These are phyloP conservation scores for Gymnothorax javanicus DNA, from an alignment of 2,797 vertebrate genomes.

Conservation along the genomic window DNA sequence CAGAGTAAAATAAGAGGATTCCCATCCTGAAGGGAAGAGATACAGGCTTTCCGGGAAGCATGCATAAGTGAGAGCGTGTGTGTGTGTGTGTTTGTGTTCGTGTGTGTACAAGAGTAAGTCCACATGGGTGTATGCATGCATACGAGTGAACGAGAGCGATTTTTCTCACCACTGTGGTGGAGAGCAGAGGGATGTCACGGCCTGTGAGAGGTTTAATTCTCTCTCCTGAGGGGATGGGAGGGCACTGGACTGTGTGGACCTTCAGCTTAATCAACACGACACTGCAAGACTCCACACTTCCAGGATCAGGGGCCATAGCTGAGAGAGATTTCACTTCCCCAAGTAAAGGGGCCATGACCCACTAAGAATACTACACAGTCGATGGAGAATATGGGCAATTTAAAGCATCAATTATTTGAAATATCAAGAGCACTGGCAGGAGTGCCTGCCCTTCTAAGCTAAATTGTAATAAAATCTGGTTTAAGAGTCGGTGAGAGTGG, in stretches of 20 bases:
- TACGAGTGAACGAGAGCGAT: not conserved
- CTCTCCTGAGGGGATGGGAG: constrained; percentile 1
- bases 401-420: not conserved
- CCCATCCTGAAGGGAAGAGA: constrained; percentile 41
- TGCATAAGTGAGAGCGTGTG: constrained; percentile 48
- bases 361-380: not conserved
- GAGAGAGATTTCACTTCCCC: not conserved
- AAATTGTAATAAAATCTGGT: not conserved
- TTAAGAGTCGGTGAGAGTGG: not conserved
- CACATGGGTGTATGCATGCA: constrained; percentile 31
- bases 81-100: not conserved
- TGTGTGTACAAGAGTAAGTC: constrained; percentile 39
- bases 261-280: not conserved
- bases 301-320: not conserved
- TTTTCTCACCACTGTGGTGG: not conserved
- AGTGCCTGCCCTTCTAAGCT: not conserved
- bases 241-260: not conserved
- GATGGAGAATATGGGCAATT: not conserved
- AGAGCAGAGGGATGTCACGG: not conserved
- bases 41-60: constrained; percentile 27
- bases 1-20: constrained; percentile 26
- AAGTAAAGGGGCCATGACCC: constrained; percentile 15
- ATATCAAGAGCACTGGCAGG: not conserved
- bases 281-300: constrained; percentile 8
- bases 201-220: constrained; percentile 22